Evolutionary conservation across 1,140 invertebrate genomes (phyloP).

Genomic region (Pristionchus pacificus): DNA sequence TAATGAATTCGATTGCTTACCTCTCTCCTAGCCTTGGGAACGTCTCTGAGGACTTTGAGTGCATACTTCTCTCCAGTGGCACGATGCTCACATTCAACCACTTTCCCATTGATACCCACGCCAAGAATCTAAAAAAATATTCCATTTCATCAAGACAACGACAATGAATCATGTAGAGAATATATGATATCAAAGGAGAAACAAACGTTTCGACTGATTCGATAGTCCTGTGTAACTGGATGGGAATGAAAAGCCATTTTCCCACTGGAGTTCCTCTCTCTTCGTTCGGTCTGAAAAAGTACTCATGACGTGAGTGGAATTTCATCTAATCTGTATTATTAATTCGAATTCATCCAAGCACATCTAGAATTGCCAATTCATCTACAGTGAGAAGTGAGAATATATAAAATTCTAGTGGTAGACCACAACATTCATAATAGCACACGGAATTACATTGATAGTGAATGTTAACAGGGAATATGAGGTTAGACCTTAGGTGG

Average conservation of each 20-base stretch:
- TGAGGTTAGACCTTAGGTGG: too few species aligned
- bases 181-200: conserved; percentile 15
- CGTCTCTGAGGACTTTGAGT: conserved; percentile 84
- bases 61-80: conserved; percentile 74
- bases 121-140: conserved; percentile 70
- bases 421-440: too few species aligned
- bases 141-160: conserved; percentile 7
- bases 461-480: too few species aligned
- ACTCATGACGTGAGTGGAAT: too few species aligned
- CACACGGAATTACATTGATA: too few species aligned
- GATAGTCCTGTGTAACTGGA: conserved; percentile 39
- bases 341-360: too few species aligned
- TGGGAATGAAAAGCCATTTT: conserved; percentile 35
- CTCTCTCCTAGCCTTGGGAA: conserved; percentile 83
- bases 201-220: conserved; percentile 33
- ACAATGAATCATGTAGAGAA: conserved; percentile 16
- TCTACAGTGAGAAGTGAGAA: too few species aligned
- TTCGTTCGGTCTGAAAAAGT: too few species aligned
- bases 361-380: too few species aligned
- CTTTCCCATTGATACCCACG: conserved; percentile 93
- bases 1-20: conserved; percentile 53
- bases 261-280: too few species aligned
- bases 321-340: too few species aligned
- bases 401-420: too few species aligned
- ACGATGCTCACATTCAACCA: conserved; percentile 69